Conservation (phyloP, 2,888 invertebrate species). For the Itoplectis maculator region DNA sequence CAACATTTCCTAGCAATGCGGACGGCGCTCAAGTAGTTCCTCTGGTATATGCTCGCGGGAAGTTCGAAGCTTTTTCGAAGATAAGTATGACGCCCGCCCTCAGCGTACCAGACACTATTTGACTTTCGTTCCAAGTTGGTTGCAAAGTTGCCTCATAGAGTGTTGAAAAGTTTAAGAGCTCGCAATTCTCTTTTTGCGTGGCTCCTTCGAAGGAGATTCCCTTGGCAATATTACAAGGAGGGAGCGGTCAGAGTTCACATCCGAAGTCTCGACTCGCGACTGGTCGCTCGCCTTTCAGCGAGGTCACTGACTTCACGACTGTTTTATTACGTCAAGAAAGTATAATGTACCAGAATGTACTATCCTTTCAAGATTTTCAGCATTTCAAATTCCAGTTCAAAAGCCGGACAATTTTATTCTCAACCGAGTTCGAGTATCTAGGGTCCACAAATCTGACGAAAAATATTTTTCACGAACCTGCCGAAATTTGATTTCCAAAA, state of each 20-base stretch:
- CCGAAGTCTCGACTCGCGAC: conserved; percentile 18
- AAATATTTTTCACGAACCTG: no score
- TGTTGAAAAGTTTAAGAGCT: conserved; percentile 46
- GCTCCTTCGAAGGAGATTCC: conserved; percentile 33
- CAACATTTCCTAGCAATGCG: conserved; percentile 25
- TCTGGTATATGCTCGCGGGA: not conserved
- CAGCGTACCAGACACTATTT: conserved; percentile 49
- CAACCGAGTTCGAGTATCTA: no score
- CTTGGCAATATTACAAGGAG: conserved; percentile 47
- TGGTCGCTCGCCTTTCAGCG: conserved; percentile 33
- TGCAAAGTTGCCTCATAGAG: conserved; percentile 42
- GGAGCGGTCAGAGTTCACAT: conserved; percentile 40
- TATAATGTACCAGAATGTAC: conserved; percentile 24
- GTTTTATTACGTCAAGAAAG: conserved; percentile 8
- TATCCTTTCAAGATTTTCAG: not conserved
- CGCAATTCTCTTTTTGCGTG: conserved; percentile 13
- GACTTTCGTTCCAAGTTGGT: conserved; percentile 54
- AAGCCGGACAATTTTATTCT: no score
- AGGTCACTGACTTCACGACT: conserved; percentile 23
- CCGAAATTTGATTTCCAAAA: no score
- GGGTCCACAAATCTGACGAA: no score
- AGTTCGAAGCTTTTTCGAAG: not conserved
- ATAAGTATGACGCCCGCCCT: not conserved
- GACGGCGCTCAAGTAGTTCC: not conserved
- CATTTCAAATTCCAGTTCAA: not conserved